Evolutionary conservation across 2,888 invertebrate species (phyloP).

Genomic region (Chironomus riparius): DNA sequence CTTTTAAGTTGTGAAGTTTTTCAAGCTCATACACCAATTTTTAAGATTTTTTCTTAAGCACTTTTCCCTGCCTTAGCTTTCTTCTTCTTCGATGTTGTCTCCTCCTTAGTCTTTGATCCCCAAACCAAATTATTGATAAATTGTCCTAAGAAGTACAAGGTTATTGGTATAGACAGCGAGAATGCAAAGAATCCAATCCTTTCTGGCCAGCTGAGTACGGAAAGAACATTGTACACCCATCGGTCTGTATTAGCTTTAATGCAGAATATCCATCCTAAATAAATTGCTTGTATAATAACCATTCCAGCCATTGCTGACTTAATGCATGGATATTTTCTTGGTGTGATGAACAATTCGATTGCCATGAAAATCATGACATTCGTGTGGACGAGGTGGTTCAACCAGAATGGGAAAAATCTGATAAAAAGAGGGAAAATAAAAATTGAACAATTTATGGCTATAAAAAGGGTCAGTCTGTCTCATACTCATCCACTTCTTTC

Average conservation of each 20-base stretch:
- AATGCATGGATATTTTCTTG: constrained; percentile 65
- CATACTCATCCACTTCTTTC: neutral
- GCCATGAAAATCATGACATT: constrained; percentile 71
- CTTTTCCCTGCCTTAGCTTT: neutral
- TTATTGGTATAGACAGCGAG: constrained; percentile 46
- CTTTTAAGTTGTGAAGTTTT: too few relatives aligned
- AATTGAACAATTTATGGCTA: too few relatives aligned
- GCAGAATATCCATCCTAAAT: constrained; percentile 62
- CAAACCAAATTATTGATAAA: constrained; percentile 60
- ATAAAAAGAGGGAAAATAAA: neutral
- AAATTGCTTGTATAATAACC: constrained; percentile 40
- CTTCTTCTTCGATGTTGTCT: neutral
- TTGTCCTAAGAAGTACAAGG: constrained; percentile 57
- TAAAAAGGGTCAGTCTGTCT: too few relatives aligned
- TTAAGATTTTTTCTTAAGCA: too few relatives aligned
- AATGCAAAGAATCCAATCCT: constrained; percentile 58
- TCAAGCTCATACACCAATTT: too few relatives aligned
- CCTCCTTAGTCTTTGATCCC: constrained; percentile 37
- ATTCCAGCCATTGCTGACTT: constrained; percentile 55
- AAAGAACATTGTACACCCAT: constrained; percentile 68
- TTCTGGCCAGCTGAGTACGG: constrained; percentile 56
- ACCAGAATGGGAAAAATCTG: constrained; percentile 59
- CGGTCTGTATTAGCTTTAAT: constrained; percentile 41
- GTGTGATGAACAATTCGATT: constrained; percentile 64
- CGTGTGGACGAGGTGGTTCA: constrained; percentile 90